A percentile compares a stretch with the other conserved stretches of the same genome.
These are phyloP conservation scores for Thereva nobilitata DNA, from an alignment of 2,888 invertebrate species.

Conservation along the genomic window DNA sequence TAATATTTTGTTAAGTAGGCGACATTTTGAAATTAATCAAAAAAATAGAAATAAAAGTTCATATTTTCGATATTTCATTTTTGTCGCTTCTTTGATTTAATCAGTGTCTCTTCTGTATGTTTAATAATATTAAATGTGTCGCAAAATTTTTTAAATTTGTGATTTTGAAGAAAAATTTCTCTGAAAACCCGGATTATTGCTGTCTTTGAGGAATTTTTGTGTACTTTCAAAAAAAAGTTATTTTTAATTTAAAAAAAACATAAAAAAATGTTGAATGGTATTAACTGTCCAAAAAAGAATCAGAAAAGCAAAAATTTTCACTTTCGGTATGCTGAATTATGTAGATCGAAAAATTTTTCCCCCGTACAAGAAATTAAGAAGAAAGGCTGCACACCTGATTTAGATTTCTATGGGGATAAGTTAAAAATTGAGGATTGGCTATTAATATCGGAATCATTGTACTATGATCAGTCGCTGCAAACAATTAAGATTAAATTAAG, in stretches of 20 bases:
- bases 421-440: slow-evolving; percentile 77
- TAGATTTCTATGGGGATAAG: slow-evolving; percentile 76
- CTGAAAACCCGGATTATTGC: no score
- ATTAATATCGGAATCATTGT: slow-evolving; percentile 72
- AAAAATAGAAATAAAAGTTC: no score
- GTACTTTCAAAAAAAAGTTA: background rate
- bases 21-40: no score
- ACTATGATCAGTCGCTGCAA: slow-evolving; percentile 72
- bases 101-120: no score
- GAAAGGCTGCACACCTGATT: slow-evolving; percentile 58
- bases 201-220: no score
- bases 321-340: slow-evolving; percentile 56
- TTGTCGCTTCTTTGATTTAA: no score
- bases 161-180: no score
- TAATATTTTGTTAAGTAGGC: no score
- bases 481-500: slow-evolving; percentile 70
- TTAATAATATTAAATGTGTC: no score
- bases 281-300: slow-evolving; percentile 39
- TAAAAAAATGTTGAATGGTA: slow-evolving; percentile 11
- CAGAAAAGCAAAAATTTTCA: slow-evolving; percentile 54
- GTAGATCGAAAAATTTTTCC: slow-evolving; percentile 53
- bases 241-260: background rate
- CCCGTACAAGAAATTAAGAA: slow-evolving; percentile 51
- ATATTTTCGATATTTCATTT: no score
- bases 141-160: no score